A percentile compares a stretch with the other conserved stretches of the same genome.
These are phyloP conservation scores for Steinernema carpocapsae DNA, from an alignment of 2,888 invertebrate genomes.

Conservation along the genomic window DNA sequence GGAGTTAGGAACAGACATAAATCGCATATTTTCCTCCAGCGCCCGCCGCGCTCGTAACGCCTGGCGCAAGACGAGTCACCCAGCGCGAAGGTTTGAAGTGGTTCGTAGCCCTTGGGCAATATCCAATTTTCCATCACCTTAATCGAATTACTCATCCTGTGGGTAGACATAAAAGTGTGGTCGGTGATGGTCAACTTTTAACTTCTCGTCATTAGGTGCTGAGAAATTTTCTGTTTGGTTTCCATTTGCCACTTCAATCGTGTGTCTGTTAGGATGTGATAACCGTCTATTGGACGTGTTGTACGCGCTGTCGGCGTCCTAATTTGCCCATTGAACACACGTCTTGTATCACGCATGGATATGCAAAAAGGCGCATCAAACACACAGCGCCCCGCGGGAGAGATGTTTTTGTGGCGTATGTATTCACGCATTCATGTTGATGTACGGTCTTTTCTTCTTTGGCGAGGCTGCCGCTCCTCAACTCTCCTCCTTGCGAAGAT, in stretches of 20 bases:
- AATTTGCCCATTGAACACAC: slow-evolving; percentile 8
- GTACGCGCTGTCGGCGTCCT: not conserved
- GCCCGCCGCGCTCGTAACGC: not conserved
- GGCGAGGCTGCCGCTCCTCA: not conserved
- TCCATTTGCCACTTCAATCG: not conserved
- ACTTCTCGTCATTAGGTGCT: not conserved
- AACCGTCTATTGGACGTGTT: not conserved
- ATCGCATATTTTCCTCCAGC: slow-evolving; percentile 18
- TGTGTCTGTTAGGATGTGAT: too few species aligned
- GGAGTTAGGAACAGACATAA: not conserved
- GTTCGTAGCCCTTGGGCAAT: slow-evolving; percentile 1
- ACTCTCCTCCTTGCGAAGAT: not conserved
- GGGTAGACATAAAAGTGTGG: not conserved
- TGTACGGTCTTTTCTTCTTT: not conserved
- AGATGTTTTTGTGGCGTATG: too few species aligned
- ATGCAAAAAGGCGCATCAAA: slow-evolving; percentile 27
- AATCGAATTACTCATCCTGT: slow-evolving; percentile 21
- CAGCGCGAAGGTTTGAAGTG: not conserved
- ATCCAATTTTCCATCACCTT: not conserved
- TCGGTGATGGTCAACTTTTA: too few species aligned
- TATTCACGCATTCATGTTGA: not conserved
- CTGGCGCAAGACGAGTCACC: not conserved
- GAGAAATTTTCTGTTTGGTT: not conserved
- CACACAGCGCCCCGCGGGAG: slow-evolving; percentile 10
- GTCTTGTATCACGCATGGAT: not conserved